Base-by-base conservation (phyloP, 1,140 invertebrate species). In the Drosophila sechellia region DNA sequence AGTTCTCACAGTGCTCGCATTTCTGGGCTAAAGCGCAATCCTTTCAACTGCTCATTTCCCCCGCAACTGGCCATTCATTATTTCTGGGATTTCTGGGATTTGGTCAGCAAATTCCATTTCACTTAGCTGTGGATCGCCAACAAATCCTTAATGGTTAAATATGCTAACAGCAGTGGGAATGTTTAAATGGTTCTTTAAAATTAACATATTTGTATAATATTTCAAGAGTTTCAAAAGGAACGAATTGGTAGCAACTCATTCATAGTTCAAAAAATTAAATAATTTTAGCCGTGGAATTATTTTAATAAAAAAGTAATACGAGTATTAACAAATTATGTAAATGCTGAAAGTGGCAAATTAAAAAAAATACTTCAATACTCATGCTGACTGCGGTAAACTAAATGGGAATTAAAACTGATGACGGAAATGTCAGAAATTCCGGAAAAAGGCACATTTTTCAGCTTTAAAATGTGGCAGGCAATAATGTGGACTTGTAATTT, bases 401-500 rank as follows among this genome's bases (percentile, higher is more conserved):
- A 22, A 22, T 22, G 20, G 20, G 20, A 22, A 22, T 20, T 22
- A 22, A 22, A 22, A 22, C 20, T 22, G 20, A 22, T 22, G 2
- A 22, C 20, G 20, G 20, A 22, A 22, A 3, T 22, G 3, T 2
- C 20, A 22, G 2, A 22, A 22, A 22, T 22, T 31, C 27, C 27
- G 27, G 6, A 6, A 2, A 31, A 31, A 31, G 27, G 27, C 27
- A 31, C 1, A 6, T 61, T 22, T 5, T 15, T 13, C 20, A 25
- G 54, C 25, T 37, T 58, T 34, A 11, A 58, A 12, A 42, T 61
- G 37, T 56, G 20, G 31, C 25, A 31, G 25, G 3, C 1, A 12
- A 31, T n/a, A 40, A 52, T 57, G 35, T 34, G 57, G 63, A 40
- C 35, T 39, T 48, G 15, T 61, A 61, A 65, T 65, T 45, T 13